These are phyloP conservation scores for Zoanthus sociatus DNA, from an alignment of 92 coral and sea anemone species.

Conservation along the genomic window DNA sequence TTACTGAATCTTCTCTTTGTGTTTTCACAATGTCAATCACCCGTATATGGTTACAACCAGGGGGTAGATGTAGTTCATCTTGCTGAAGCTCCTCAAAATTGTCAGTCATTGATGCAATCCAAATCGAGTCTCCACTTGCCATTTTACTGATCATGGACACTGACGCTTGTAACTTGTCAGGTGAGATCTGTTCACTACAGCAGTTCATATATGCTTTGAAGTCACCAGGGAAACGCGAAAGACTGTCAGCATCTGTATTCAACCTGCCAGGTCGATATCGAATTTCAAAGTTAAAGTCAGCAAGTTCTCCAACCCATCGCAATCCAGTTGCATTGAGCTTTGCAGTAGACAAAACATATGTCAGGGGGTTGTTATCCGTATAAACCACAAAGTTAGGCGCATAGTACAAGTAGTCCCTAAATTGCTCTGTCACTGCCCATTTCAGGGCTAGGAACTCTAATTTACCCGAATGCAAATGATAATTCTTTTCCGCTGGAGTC, in stretches of 20 bases:
- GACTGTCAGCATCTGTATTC: conserved; percentile 64
- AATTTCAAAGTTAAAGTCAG: conserved; percentile 57
- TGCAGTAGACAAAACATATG: conserved; percentile 6
- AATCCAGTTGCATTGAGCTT: neutral
- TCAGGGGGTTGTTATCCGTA: no score
- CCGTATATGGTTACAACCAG: conserved; percentile 19
- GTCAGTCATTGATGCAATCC: conserved; percentile 51
- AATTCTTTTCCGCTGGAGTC: conserved; percentile 45
- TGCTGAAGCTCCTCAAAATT: conserved; percentile 28
- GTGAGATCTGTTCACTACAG: conserved; percentile 42
- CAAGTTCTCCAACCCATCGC: conserved; percentile 10
- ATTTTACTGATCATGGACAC: neutral
- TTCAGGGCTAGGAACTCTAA: conserved; percentile 54
- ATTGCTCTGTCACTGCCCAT: conserved; percentile 45
- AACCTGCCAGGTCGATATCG: conserved; percentile 52
- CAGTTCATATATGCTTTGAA: conserved; percentile 57
- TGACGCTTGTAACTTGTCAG: conserved; percentile 46
- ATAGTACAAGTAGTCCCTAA: no score
- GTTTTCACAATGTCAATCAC: conserved; percentile 22
- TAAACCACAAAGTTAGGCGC: no score
- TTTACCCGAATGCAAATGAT: conserved; percentile 54
- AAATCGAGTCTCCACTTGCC: conserved; percentile 35
- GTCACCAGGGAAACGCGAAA: conserved; percentile 54
- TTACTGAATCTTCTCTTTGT: conserved; percentile 17
- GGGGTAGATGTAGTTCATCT: neutral